Evolutionary conservation across 2,888 invertebrate species (phyloP), one percentile per base, ranked within the genome.

Genomic region (Aelia acuminata): DNA sequence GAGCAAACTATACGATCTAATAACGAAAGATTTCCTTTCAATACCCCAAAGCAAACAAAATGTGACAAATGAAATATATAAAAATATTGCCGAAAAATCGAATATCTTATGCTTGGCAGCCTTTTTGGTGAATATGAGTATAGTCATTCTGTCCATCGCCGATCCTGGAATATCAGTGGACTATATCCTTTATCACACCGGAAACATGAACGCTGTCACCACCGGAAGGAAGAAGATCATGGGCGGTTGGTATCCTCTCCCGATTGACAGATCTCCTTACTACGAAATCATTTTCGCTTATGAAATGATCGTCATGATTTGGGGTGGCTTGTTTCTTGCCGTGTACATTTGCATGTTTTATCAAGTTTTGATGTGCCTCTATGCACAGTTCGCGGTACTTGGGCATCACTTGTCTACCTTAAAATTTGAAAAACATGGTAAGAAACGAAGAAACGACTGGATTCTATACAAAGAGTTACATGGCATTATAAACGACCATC

Each of bases 271-370:
- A 35, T 47, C 43, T 47, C 80, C 80, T n/a, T 80, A 80, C n/a
- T 80, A 43, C 43, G 80, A 80, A 47, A 43, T 43, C 1, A 47
- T 80, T 43, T 80, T 43, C 18, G 8, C 43, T 47, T 43, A 43
- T 5, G 80, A 80, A 20, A 43, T 43, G 15, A 20, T 47, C 0
- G n/a, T 80, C 8, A 47, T 43, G 7, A n/a, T 39, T 2, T 80
- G 80, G 80, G 80, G 80, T n/a, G 80, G 43, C 10, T 13, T 80
- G 15, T 39, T 80, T 39, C n/a, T 80, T 43, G 80, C 80, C 7
- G 80, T 80, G 3, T 80, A 80, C 43, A n/a, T 80, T 20, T 43
- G 80, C 15, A n/a, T 80, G 3, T 80, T 80, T 47, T 80, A 80
- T 18, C 80, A 80, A n/a, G 80, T 80, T 3, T 43, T 80, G n/a